Conservation (phyloP, 2,113 vertebrate genomes). For the Camarhynchus parvulus region DNA sequence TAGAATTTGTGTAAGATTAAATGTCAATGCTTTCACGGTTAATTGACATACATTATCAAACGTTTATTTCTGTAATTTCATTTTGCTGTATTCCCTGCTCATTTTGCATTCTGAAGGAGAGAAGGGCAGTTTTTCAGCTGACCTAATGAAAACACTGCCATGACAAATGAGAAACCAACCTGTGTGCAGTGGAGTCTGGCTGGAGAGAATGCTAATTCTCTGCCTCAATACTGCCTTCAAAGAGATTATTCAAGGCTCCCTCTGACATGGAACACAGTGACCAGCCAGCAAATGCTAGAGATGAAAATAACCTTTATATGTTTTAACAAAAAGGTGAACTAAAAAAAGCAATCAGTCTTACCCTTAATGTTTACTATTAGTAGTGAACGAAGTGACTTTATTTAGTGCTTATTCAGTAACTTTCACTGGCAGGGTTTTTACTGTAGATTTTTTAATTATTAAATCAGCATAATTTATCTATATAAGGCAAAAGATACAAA, state of each 20-base stretch:
- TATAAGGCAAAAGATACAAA: not conserved
- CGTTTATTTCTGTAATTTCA: not conserved
- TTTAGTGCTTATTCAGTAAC: not conserved
- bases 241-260: conserved; percentile 73
- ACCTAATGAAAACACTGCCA: conserved; percentile 49
- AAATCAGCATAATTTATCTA: not conserved
- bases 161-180: conserved; percentile 65
- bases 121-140: conserved; percentile 52
- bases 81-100: not conserved
- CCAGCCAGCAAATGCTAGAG: conserved; percentile 68
- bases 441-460: not conserved
- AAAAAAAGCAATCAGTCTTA: conserved; percentile 55
- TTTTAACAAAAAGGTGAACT: conserved; percentile 63
- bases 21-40: not conserved
- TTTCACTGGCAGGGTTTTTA: not conserved
- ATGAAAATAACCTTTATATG: conserved; percentile 77
- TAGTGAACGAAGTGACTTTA: conserved; percentile 17
- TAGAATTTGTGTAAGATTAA: not conserved
- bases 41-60: not conserved
- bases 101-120: conserved; percentile 50
- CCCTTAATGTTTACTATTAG: conserved; percentile 56
- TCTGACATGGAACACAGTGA: conserved; percentile 74
- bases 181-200: conserved; percentile 52
- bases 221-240: conserved; percentile 67
- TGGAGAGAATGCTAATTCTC: conserved; percentile 74